phyloP scores from a whole-genome alignment of 2,113 vertebrate genomes.

The Varanus komodoensis region DNA sequence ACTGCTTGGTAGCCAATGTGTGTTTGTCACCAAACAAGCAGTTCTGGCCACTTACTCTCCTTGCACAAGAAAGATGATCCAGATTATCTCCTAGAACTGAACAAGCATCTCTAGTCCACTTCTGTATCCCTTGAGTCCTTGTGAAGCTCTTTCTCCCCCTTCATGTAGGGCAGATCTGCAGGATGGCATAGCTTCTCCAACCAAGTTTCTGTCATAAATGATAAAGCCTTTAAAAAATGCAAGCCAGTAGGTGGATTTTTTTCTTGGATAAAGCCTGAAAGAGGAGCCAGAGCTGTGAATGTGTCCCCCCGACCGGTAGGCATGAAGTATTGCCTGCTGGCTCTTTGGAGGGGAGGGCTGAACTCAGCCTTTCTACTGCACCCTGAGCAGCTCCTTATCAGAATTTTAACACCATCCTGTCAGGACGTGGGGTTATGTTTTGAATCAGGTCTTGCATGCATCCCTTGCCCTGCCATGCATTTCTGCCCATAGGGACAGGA shows the following conservation, averaged over 20 bases:
- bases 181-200: conserved; percentile 20
- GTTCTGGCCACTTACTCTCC: not conserved
- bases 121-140: conserved; percentile 26
- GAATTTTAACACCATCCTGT: not conserved
- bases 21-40: no score
- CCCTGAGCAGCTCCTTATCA: not conserved
- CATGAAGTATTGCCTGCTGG: not conserved
- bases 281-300: not conserved
- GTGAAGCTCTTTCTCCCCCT: conserved; percentile 41
- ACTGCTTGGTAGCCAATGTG: not conserved
- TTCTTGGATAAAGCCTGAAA: not conserved
- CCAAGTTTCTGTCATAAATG: no score
- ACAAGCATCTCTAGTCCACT: not conserved
- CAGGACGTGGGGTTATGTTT: not conserved
- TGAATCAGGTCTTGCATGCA: not conserved
- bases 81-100: not conserved
- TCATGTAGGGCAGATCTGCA: conserved; percentile 44
- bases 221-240: not conserved
- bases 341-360: not conserved
- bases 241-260: not conserved
- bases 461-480: not conserved
- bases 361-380: not conserved
- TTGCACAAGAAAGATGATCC: not conserved
- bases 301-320: not conserved
- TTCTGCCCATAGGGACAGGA: not conserved